These are phyloP conservation scores for Hypocryptadius cinnamomeus DNA, from an alignment of 2,113 vertebrate species.

Conservation along the genomic window DNA sequence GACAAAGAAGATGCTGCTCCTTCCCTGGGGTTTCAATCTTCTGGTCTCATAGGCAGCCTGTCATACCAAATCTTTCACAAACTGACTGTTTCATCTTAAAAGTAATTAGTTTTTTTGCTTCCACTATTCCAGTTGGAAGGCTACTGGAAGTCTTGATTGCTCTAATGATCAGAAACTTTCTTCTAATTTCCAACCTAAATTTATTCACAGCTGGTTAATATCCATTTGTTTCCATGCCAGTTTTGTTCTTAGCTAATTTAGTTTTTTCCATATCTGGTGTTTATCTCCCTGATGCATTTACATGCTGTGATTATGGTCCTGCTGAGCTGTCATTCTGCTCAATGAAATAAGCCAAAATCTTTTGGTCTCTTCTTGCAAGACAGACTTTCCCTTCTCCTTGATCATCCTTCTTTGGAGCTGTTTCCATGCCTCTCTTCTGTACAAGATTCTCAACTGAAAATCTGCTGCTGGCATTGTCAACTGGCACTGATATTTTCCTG, in stretches of 20 bases:
- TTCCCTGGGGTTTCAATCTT: background rate
- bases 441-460: background rate
- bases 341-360: slow-evolving; percentile 26
- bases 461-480: background rate
- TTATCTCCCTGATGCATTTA: slow-evolving; percentile 52
- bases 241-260: slow-evolving; percentile 57
- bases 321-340: slow-evolving; percentile 14
- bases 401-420: background rate
- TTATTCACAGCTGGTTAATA: slow-evolving; percentile 46
- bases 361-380: background rate
- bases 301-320: slow-evolving; percentile 30
- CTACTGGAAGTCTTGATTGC: slow-evolving; percentile 22
- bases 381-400: background rate
- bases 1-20: background rate
- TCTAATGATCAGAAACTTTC: slow-evolving; percentile 42
- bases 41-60: background rate
- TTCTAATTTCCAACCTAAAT: slow-evolving; percentile 45
- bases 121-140: slow-evolving; percentile 11
- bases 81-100: slow-evolving; percentile 1
- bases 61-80: background rate
- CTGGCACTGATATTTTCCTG: background rate
- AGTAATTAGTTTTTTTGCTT: slow-evolving; percentile 2
- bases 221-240: slow-evolving; percentile 54
- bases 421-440: background rate
- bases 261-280: slow-evolving; percentile 34